Percentiles rank a stretch among this genome's conserved stretches.
Conservation (phyloP, 2,797 vertebrate species). For the Danio albolineatus region DNA sequence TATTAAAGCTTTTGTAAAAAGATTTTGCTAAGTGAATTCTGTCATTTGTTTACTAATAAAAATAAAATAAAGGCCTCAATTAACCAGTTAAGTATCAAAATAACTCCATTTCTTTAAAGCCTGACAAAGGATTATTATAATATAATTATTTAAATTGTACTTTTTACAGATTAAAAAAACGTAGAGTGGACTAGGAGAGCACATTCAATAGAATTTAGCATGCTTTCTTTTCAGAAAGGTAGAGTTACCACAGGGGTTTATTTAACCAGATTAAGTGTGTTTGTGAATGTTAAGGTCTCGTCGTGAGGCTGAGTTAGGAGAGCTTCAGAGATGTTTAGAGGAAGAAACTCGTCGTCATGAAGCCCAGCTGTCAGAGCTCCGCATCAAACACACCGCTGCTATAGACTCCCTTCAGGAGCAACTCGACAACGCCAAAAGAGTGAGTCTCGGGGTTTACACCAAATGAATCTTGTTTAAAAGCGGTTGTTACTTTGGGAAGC, state of each 20-base stretch:
- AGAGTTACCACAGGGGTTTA: background rate
- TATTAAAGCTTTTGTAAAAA: too few relatives aligned
- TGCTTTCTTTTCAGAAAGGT: background rate
- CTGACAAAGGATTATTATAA: background rate
- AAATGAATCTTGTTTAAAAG: background rate
- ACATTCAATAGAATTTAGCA: background rate
- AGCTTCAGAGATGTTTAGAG: slow-evolving; percentile 82
- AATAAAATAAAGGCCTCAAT: too few relatives aligned
- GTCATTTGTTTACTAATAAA: too few relatives aligned
- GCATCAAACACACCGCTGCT: slow-evolving; percentile 79
- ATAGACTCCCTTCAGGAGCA: slow-evolving; percentile 83
- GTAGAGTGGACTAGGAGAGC: background rate
- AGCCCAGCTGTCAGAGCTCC: slow-evolving; percentile 79
- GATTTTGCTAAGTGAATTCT: too few relatives aligned
- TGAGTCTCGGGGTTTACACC: slow-evolving; percentile 57
- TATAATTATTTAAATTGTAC: too few relatives aligned
- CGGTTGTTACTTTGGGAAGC: background rate
- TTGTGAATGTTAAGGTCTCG: slow-evolving; percentile 73
- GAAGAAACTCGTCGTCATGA: slow-evolving; percentile 83
- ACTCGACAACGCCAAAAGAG: slow-evolving; percentile 84
- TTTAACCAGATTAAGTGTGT: slow-evolving; percentile 4
- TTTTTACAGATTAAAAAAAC: background rate
- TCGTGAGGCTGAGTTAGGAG: slow-evolving; percentile 79
- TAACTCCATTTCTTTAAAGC: too few relatives aligned
- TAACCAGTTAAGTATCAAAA: too few relatives aligned